Base-by-base conservation (phyloP, 2,797 vertebrate species). In the Crenuchus spilurus region DNA sequence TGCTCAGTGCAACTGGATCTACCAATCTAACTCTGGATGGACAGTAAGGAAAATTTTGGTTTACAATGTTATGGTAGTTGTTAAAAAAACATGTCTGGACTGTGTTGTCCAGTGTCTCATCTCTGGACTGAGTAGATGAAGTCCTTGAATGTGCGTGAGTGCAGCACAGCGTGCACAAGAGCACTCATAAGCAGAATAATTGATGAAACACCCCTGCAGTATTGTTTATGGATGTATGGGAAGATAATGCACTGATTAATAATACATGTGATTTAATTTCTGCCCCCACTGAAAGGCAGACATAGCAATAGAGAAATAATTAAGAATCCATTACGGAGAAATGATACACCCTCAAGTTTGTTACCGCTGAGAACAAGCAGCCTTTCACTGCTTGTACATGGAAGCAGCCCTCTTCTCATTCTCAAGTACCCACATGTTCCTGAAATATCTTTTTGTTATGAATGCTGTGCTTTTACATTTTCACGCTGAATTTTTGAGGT, bases 191-290 rank as follows among this genome's bases (percentile, higher is more conserved):
- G 65, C 65, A 51, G 74, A 75, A 70, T 76, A 72, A 74, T 66
- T 67, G 61, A 73, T 64, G 41, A 64, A 62, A 62, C 61, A 51
- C 26, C 48, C 42, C 71, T 49, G 66, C 35, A 60, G 60, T 49
- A 74, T 74, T 80, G 75, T 77, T 80, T 74, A 67, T 80, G 66
- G 64, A 75, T 71, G 60, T 66, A 74, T 68, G 54, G 54, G 61
- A 65, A 77, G 75, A 77, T 74, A 65, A 71, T 67, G 75, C 55
- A 66, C 31, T 48, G 62, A 67, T 80, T 74, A 77, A 74, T 77
- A 80, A 80, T 80, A 74, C 62, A 80, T 74, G 31, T 7, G 18
- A 74, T 77, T 80, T 71, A 77, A 80, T 80, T 80, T 51, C 58
- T 77, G 52, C 65, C 60, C 66, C 70, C 66, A 80, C 58, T 66